phyloP scores from a whole-genome alignment of 2,888 invertebrate genomes.

The Lycia hirtaria region DNA sequence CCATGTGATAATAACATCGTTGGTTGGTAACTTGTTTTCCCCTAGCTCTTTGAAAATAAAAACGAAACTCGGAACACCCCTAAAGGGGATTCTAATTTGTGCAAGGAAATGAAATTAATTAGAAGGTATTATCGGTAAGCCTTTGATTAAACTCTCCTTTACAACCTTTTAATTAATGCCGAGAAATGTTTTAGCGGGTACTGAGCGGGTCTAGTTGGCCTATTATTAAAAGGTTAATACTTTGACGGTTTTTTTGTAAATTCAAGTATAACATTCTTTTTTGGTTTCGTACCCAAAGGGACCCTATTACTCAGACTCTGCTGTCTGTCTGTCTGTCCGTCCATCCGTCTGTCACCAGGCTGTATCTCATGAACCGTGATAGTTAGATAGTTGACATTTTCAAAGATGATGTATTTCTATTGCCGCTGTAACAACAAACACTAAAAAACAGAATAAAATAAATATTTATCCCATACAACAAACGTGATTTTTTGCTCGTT shows the following conservation, averaged over 20 bases:
- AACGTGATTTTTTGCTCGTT: no score
- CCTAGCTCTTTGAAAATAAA: conserved; percentile 14
- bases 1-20: no score
- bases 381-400: no score
- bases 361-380: no score
- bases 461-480: no score
- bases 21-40: neutral
- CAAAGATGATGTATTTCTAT: no score
- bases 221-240: conserved; percentile 9
- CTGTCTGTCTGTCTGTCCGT: no score
- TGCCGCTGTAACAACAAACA: no score
- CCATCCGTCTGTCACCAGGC: no score
- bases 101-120: conserved; percentile 59
- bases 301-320: no score
- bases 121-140: conserved; percentile 61
- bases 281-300: no score
- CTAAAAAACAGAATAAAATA: no score
- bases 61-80: conserved; percentile 36
- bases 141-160: conserved; percentile 63
- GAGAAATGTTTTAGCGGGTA: conserved; percentile 28
- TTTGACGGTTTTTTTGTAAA: conserved; percentile 14
- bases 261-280: neutral
- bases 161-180: conserved; percentile 56
- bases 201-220: conserved; percentile 18
- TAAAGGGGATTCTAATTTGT: conserved; percentile 50